phyloP scores from a whole-genome alignment of 1,140 invertebrate species.

The Piezodorus guildinii region DNA sequence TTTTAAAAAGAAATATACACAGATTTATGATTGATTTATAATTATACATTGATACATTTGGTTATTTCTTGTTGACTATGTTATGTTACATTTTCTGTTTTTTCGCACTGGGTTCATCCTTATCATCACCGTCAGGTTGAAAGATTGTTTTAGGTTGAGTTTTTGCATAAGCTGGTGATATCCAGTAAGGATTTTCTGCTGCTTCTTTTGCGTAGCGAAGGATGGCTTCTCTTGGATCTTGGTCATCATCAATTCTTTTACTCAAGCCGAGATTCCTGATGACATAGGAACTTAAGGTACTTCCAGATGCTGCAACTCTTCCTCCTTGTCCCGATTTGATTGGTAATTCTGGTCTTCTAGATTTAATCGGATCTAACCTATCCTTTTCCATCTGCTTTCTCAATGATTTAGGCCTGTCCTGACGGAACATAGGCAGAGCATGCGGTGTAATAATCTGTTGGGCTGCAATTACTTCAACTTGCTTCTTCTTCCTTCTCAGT shows the following conservation, averaged over 20 bases:
- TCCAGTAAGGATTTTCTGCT: constrained; percentile 87
- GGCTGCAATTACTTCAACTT: constrained; percentile 73
- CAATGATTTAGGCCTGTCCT: constrained; percentile 80
- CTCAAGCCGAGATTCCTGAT: constrained; percentile 88
- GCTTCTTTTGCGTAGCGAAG: constrained; percentile 95
- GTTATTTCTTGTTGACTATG: neutral
- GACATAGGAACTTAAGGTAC: constrained; percentile 93
- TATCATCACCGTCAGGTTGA: constrained; percentile 35
- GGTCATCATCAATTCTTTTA: constrained; percentile 88
- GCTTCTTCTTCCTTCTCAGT: constrained; percentile 61
- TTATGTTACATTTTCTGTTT: constrained; percentile 24
- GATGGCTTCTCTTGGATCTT: constrained; percentile 93
- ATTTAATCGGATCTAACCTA: constrained; percentile 82
- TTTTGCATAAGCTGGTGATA: constrained; percentile 47
- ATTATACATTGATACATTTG: neutral
- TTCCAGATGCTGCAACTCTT: constrained; percentile 87
- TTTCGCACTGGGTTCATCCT: constrained; percentile 27
- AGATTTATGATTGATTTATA: neutral
- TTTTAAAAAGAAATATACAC: neutral
- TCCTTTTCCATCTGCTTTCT: constrained; percentile 88
- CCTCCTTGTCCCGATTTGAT: constrained; percentile 87
- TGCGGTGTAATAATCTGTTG: constrained; percentile 97
- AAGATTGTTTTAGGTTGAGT: constrained; percentile 47
- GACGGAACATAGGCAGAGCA: constrained; percentile 87
- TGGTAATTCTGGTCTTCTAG: constrained; percentile 84